These are phyloP conservation scores for Syritta pipiens DNA, from an alignment of 2,888 invertebrate species.

Conservation along the genomic window DNA sequence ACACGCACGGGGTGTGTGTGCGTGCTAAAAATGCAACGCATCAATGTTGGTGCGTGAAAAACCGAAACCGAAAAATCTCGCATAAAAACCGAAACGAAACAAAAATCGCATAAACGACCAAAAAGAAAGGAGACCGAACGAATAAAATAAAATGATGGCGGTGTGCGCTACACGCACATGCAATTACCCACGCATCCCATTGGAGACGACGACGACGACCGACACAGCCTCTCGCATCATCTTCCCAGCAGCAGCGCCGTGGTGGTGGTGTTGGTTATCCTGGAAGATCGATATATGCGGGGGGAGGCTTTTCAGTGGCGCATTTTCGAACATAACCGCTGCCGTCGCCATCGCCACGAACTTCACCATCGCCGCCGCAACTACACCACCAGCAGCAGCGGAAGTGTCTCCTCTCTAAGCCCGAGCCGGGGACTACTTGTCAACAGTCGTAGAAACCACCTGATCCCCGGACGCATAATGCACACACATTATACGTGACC, in stretches of 20 bases:
- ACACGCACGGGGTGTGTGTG: conserved; percentile 48
- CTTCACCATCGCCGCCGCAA: conserved; percentile 2
- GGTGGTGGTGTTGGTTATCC: conserved; percentile 22
- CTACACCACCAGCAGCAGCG: neutral
- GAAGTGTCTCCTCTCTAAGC: neutral
- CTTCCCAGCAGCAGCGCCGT: conserved; percentile 14
- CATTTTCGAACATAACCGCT: neutral
- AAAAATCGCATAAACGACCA: conserved; percentile 55
- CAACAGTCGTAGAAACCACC: conserved; percentile 64
- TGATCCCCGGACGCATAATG: conserved; percentile 61
- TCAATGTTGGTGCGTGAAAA: conserved; percentile 68
- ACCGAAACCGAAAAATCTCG: conserved; percentile 68
- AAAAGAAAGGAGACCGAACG: conserved; percentile 62
- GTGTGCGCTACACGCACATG: conserved; percentile 68
- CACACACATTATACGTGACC: conserved; percentile 62
- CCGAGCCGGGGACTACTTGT: conserved; percentile 40
- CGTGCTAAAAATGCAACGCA: conserved; percentile 67
- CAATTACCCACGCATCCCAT: conserved; percentile 69
- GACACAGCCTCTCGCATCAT: conserved; percentile 38
- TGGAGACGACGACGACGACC: conserved; percentile 56
- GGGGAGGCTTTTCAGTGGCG: conserved; percentile 2
- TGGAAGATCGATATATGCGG: conserved; percentile 58
- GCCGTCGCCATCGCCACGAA: neutral
- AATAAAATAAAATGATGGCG: conserved; percentile 69
- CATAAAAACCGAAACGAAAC: conserved; percentile 62